phyloP scores from a whole-genome alignment of 2,113 vertebrate genomes.

The Centropristis striata region DNA sequence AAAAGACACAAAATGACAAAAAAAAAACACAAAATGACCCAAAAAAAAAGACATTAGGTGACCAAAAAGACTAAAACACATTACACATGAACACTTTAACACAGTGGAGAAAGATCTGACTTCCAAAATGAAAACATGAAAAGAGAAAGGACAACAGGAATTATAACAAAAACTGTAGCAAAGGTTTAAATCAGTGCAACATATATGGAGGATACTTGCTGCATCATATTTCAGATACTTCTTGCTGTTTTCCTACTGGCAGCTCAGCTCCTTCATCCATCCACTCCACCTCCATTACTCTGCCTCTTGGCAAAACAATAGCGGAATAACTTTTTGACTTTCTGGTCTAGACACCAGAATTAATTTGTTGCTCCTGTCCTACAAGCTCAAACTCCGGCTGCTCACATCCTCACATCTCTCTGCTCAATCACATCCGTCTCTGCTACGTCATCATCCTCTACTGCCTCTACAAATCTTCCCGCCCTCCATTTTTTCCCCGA shows the following conservation, averaged over 20 bases:
- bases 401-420: neutral
- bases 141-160: neutral
- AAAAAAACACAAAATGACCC: too few species aligned
- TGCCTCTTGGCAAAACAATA: neutral
- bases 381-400: neutral
- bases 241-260: neutral
- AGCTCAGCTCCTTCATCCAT: neutral
- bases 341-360: constrained; percentile 13
- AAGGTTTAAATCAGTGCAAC: neutral
- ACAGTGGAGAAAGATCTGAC: too few species aligned
- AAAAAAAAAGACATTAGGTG: too few species aligned
- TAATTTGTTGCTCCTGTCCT: constrained; percentile 11
- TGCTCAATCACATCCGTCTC: constrained; percentile 15
- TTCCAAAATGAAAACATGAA: too few species aligned
- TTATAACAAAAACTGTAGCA: neutral
- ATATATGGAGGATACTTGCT: neutral
- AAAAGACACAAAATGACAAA: too few species aligned
- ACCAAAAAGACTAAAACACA: too few species aligned
- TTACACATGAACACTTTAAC: too few species aligned
- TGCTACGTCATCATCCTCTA: neutral
- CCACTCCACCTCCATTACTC: neutral
- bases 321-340: constrained; percentile 27
- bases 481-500: neutral
- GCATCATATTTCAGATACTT: neutral
- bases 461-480: neutral